A percentile compares a stretch with the other conserved stretches of the same genome.
These are phyloP conservation scores for Oreochromis spilurus DNA, from an alignment of 2,113 vertebrate genomes.

Conservation along the genomic window DNA sequence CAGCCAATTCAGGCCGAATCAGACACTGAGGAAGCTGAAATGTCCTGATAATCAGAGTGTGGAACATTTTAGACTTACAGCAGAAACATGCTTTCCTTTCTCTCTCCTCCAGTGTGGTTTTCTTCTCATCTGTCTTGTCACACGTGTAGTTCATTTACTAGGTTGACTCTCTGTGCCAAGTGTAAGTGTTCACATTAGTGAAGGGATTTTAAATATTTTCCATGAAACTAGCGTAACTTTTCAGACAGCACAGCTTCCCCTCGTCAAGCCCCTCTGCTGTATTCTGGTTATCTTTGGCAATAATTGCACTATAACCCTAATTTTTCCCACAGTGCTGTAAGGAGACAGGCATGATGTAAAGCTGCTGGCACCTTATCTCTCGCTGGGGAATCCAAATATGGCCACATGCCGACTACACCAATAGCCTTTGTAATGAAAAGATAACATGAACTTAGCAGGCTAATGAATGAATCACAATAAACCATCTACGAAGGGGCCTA, in stretches of 20 bases:
- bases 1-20: conserved; percentile 9
- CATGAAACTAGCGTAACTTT: background rate
- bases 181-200: background rate
- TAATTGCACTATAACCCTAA: conserved; percentile 11
- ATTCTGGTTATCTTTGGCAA: conserved; percentile 33
- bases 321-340: conserved; percentile 26
- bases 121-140: background rate
- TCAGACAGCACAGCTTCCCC: background rate
- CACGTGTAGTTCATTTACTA: background rate
- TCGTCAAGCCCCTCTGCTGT: conserved; percentile 2
- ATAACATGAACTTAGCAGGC: conserved; percentile 14
- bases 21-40: background rate
- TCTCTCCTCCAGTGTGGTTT: background rate
- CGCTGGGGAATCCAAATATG: conserved; percentile 23
- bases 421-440: conserved; percentile 20
- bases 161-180: background rate
- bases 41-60: background rate
- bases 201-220: background rate
- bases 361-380: conserved; percentile 39
- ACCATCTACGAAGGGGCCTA: background rate
- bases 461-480: conserved; percentile 32
- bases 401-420: conserved; percentile 10
- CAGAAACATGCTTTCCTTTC: background rate
- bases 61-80: background rate
- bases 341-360: conserved; percentile 38